Percentiles rank a stretch among this genome's conserved stretches.
Conservation (phyloP, 2,113 vertebrate species). For the Stigmatopora argus region DNA sequence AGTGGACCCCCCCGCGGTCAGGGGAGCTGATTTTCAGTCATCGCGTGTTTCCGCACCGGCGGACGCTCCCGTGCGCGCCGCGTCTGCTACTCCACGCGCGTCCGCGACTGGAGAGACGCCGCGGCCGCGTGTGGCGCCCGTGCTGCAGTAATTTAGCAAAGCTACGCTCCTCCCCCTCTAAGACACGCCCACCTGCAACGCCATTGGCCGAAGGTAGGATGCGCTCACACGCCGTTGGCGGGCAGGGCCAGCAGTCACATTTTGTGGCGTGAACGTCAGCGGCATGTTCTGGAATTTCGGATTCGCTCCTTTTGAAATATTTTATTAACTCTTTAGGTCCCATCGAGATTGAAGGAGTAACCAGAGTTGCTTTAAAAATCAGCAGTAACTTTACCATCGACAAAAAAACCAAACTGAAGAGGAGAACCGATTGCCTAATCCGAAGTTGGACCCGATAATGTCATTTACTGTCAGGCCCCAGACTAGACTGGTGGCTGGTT, state of each 20-base stretch:
- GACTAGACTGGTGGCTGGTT: too few species aligned
- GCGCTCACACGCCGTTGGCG: constrained; percentile 4
- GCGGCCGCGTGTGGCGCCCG: constrained; percentile 70
- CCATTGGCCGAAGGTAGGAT: constrained; percentile 72
- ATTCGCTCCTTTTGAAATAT: background rate
- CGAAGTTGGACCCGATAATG: too few species aligned
- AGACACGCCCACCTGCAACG: constrained; percentile 77
- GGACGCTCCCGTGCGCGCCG: constrained; percentile 36
- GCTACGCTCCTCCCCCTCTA: constrained; percentile 61
- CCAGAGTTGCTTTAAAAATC: too few species aligned
- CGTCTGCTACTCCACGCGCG: constrained; percentile 11
- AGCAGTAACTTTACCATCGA: too few species aligned
- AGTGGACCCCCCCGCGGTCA: constrained; percentile 60
- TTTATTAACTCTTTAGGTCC: background rate
- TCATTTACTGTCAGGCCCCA: too few species aligned
- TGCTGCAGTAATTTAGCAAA: constrained; percentile 99
- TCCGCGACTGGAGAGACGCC: constrained; percentile 57
- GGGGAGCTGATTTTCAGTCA: constrained; percentile 78
- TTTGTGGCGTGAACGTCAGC: constrained; percentile 50
- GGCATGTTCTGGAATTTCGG: too few species aligned
- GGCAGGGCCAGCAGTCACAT: too few species aligned
- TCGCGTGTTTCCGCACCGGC: constrained; percentile 74
- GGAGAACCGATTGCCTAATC: too few species aligned
- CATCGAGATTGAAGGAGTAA: too few species aligned
- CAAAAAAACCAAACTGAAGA: too few species aligned